Evolutionary conservation across 2,797 vertebrate species (phyloP), one percentile per base, ranked within the genome.

Genomic region (Anolis apletophallus): DNA sequence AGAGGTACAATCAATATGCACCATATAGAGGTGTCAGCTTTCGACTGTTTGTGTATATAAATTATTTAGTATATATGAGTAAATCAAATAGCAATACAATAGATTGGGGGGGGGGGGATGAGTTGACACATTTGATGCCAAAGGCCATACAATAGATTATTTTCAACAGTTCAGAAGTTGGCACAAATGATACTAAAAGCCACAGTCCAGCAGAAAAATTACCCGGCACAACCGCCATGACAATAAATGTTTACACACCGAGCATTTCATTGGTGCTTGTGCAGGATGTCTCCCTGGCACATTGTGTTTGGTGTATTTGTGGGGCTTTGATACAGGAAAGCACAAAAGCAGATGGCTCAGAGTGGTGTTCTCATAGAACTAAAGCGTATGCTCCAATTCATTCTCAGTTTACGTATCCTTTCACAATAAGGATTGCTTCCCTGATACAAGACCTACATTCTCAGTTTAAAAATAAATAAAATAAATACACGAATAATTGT

Each of bases 401-500:
- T n/a, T 50, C 36, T 50, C 64, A 34, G 54, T 67, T 85, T 91
- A 57, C 64, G 69, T 23, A 29, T 81, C 80, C 75, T 88, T 83
- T 29, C 61, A 87, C 59, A 46, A 81, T 0, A 32, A 40, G 29
- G 59, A 88, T 74, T 6, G 7, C 55, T 36, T 91, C 78, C 34
- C 67, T 83, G 82, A 90, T 59, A 40, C 78, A 84, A 32, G 64
- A 87, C 64, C 59, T 90, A 82, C 89, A 80, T 88, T 79, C 19
- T 81, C 68, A 36, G 29, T 36, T 40, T 52, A 50, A 57, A 0
- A 68, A 91, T 72, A 85, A 88, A 87, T 88, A 87, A 89, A 93
- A 92, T 88, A 89, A 90, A 82, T 0, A 2, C 84, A 90, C 85
- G 88, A 89, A 92, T 81, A 88, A 83, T 34, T 82, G 21, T 29